Evolutionary conservation across 2,113 vertebrate genomes (phyloP).

Genomic region (Leptobrachium ailaonicum): DNA sequence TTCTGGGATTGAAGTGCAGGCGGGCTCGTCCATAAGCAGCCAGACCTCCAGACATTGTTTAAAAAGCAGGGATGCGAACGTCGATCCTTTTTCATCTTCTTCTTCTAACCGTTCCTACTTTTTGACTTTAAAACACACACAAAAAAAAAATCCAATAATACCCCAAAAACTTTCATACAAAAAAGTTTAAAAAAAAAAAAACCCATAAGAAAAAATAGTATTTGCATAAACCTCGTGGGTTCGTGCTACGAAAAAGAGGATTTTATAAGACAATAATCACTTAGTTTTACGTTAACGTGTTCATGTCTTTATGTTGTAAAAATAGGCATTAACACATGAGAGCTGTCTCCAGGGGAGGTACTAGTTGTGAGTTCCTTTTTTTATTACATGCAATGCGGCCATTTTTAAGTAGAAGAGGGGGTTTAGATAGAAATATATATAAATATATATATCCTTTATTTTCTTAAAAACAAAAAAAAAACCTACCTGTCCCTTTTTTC

Average conservation of each 20-base stretch:
- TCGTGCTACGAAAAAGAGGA: constrained; percentile 67
- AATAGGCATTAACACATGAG: constrained; percentile 71
- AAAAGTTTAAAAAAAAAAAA: constrained; percentile 55
- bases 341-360: constrained; percentile 68
- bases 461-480: constrained; percentile 51
- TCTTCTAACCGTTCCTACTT: constrained; percentile 8
- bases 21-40: constrained; percentile 33
- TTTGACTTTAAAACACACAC: constrained; percentile 50
- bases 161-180: constrained; percentile 64
- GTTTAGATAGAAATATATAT: constrained; percentile 60
- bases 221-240: constrained; percentile 67
- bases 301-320: constrained; percentile 73
- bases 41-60: constrained; percentile 14
- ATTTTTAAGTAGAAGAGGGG: constrained; percentile 79
- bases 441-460: constrained; percentile 54
- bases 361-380: constrained; percentile 60
- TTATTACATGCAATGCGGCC: constrained; percentile 69
- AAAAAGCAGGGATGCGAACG: constrained; percentile 47
- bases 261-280: constrained; percentile 72
- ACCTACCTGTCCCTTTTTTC: constrained; percentile 55
- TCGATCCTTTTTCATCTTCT: too few species aligned
- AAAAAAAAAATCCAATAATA: constrained; percentile 55
- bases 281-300: constrained; percentile 78
- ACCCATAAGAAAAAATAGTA: constrained; percentile 57
- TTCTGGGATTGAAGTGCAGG: constrained; percentile 19